Conservation (phyloP, 2,888 invertebrate genomes). For the Drosophila rellima region DNA sequence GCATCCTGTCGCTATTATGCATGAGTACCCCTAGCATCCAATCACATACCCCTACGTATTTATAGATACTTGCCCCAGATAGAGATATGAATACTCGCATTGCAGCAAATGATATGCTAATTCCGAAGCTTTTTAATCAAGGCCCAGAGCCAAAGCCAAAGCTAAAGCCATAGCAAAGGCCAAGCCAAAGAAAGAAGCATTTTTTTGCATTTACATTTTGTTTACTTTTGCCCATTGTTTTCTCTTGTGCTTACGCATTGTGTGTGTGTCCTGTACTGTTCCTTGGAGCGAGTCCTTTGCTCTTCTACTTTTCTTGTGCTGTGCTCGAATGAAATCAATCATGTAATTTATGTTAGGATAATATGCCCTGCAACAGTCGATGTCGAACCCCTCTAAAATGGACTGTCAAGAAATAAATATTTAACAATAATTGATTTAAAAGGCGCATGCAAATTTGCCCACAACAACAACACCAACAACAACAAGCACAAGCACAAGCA, state of each 20-base stretch:
- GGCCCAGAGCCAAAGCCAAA: slow-evolving; percentile 53
- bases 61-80: slow-evolving; percentile 55
- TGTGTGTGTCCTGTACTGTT: slow-evolving; percentile 24
- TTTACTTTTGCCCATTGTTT: slow-evolving; percentile 70
- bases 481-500: slow-evolving; percentile 20
- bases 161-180: slow-evolving; percentile 28
- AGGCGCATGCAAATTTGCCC: slow-evolving; percentile 78
- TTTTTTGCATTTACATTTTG: slow-evolving; percentile 71
- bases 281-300: not conserved
- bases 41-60: slow-evolving; percentile 35
- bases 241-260: slow-evolving; percentile 51
- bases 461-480: slow-evolving; percentile 19
- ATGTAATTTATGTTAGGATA: slow-evolving; percentile 84
- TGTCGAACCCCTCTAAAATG: slow-evolving; percentile 50
- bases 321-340: slow-evolving; percentile 82
- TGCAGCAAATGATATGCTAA: slow-evolving; percentile 76
- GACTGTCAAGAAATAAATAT: slow-evolving; percentile 80
- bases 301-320: slow-evolving; percentile 32
- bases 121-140: slow-evolving; percentile 79
- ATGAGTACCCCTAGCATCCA: not conserved
- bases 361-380: slow-evolving; percentile 51
- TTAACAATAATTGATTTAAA: slow-evolving; percentile 82
- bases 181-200: slow-evolving; percentile 30
- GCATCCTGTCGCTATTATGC: not conserved
- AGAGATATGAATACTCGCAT: slow-evolving; percentile 36